Conservation (phyloP, 2,888 invertebrate genomes). For the Beris chalybata region DNA sequence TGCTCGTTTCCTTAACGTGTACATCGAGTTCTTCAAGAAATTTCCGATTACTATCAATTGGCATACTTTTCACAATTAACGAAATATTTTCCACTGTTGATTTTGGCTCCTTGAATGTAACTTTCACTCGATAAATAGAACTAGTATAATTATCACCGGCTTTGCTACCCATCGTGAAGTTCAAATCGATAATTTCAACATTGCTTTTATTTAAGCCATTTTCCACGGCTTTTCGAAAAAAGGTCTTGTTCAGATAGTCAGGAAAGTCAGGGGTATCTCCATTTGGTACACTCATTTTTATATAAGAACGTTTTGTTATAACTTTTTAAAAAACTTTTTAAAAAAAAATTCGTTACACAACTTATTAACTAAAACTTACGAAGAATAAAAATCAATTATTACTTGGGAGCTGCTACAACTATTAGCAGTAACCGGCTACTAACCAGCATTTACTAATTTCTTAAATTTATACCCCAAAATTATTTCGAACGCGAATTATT, state of each 20-base stretch:
- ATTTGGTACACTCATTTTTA: neutral
- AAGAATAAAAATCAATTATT: too few species aligned
- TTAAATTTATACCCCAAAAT: too few species aligned
- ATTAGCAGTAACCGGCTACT: too few species aligned
- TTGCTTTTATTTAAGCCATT: slow-evolving; percentile 50
- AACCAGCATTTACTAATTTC: too few species aligned
- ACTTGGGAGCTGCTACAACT: too few species aligned
- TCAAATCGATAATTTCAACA: slow-evolving; percentile 49
- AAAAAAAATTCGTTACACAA: too few species aligned
- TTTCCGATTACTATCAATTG: slow-evolving; percentile 48
- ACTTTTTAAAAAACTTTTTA: too few species aligned
- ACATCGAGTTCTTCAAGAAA: slow-evolving; percentile 56
- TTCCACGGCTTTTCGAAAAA: slow-evolving; percentile 51
- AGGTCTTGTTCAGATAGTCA: slow-evolving; percentile 41
- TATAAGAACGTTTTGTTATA: too few species aligned
- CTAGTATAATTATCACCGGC: slow-evolving; percentile 33
- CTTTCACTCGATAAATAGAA: slow-evolving; percentile 28
- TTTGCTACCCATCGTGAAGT: slow-evolving; percentile 34
- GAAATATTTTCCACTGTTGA: neutral
- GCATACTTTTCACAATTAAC: slow-evolving; percentile 49
- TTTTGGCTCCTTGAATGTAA: neutral
- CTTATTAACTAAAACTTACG: too few species aligned
- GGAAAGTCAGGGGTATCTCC: neutral
- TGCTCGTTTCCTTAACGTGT: slow-evolving; percentile 57
- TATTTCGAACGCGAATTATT: too few species aligned